Evolutionary conservation across 2,797 vertebrate species (phyloP), one percentile per base, ranked within the genome.

Genomic region (Acomys russatus): DNA sequence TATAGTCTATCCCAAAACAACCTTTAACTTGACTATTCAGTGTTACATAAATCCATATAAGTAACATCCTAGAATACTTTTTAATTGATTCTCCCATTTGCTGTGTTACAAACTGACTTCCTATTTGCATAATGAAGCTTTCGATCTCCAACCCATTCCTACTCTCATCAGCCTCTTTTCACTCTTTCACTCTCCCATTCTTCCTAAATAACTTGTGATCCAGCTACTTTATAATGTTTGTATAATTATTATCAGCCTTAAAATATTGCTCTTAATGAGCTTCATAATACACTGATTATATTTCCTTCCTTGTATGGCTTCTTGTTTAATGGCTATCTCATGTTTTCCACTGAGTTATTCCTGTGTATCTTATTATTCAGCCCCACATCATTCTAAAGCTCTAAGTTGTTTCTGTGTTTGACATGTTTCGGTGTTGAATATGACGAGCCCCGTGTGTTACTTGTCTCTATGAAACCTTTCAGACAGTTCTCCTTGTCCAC

Each of bases 21-120:
- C 64, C 68, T 90, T 83, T 92, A 94, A 86, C 12, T 89, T 93
- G 51, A 86, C 74, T 71, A 68, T 84, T 51, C 38, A 11, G 35
- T 96, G 80, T 73, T 90, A 33, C 38, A 61, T 92, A 94, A 74
- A 23, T 74, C 25, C 9, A 30, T n/a, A 79, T 87, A 92, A 80
- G 68, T 49, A 77, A 23, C 56, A 83, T 63, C 7, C 6, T 66
- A 78, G 74, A 78, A 56, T 83, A 22, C 28, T 30, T 94, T 77
- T 84, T 64, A 64, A 8, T 49, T 90, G 80, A 73, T 87, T 68
- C 74, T 85, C 49, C 44, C 49, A 78, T 28, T 61, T 84, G 68
- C 30, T 15, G 6, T 76, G 38, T 64, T 56, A 54, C 33, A 44
- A 20, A 6, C 14, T 88, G 66, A 63, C 84, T 85, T 85, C 66